phyloP scores from a whole-genome alignment of 2,888 invertebrate species.

The Antheraea assamensis region DNA sequence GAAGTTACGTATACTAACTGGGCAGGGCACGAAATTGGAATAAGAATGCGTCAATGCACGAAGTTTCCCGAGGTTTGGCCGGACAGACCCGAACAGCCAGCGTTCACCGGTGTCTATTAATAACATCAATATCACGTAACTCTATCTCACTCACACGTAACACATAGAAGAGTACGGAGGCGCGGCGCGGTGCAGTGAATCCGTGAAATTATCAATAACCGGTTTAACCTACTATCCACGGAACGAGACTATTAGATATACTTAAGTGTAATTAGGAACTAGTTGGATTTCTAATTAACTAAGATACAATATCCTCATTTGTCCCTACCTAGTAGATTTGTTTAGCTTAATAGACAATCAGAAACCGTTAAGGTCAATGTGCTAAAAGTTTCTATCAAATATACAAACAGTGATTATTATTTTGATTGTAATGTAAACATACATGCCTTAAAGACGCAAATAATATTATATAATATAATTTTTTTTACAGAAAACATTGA shows the following conservation, averaged over 20 bases:
- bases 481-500: too few species aligned
- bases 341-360: not conserved
- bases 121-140: not conserved
- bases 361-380: not conserved
- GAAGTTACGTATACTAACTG: conserved; percentile 37
- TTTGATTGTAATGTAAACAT: not conserved
- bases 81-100: conserved; percentile 43
- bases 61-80: conserved; percentile 39
- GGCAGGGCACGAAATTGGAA: conserved; percentile 35
- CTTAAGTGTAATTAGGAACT: not conserved
- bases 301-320: not conserved
- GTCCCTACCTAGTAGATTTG: not conserved
- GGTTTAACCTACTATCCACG: conserved; percentile 11
- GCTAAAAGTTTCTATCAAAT: not conserved
- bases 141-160: conserved; percentile 13
- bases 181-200: conserved; percentile 16
- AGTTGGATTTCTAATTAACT: not conserved
- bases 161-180: not conserved
- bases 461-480: too few species aligned
- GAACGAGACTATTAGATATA: conserved; percentile 14
- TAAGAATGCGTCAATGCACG: conserved; percentile 38
- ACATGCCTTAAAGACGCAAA: not conserved
- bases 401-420: not conserved
- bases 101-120: conserved; percentile 27
- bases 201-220: conserved; percentile 32